A percentile compares a stretch with the other conserved stretches of the same genome.
Conservation (phyloP, 30 jellyfish, hydroid and myxozoan species). For the Aurelia coerulea region DNA sequence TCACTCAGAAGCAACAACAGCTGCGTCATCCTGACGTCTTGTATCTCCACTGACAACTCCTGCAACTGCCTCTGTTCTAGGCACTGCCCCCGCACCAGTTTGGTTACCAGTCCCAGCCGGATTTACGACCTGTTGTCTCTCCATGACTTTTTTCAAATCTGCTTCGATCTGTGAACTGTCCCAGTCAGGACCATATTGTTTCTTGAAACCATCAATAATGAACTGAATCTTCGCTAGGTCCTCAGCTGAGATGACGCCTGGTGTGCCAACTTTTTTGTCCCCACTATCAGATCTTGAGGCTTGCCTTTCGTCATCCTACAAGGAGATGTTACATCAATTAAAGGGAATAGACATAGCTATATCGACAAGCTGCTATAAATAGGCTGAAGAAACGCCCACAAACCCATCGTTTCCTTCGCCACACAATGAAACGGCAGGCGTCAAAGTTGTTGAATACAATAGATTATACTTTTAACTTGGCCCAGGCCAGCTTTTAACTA, state of each 20-base stretch:
- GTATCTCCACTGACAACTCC: background rate
- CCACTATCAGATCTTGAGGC: background rate
- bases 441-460: no score
- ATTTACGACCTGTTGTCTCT: background rate
- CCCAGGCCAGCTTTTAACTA: no score
- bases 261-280: background rate
- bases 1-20: no score
- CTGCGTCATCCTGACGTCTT: no score
- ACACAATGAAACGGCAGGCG: no score
- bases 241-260: conserved; percentile 28
- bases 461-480: no score
- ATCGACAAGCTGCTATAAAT: no score
- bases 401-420: no score
- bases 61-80: background rate
- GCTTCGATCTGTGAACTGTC: conserved; percentile 63
- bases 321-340: no score
- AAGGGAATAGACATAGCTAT: no score
- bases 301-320: background rate
- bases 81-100: background rate
- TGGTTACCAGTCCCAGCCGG: background rate
- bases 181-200: conserved; percentile 66
- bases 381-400: no score
- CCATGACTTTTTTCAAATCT: conserved; percentile 35
- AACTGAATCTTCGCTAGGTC: conserved; percentile 38
- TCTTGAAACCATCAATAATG: conserved; percentile 36